These are phyloP conservation scores for Tachuris rubrigastra DNA, from an alignment of 2,113 vertebrate genomes.

Conservation along the genomic window DNA sequence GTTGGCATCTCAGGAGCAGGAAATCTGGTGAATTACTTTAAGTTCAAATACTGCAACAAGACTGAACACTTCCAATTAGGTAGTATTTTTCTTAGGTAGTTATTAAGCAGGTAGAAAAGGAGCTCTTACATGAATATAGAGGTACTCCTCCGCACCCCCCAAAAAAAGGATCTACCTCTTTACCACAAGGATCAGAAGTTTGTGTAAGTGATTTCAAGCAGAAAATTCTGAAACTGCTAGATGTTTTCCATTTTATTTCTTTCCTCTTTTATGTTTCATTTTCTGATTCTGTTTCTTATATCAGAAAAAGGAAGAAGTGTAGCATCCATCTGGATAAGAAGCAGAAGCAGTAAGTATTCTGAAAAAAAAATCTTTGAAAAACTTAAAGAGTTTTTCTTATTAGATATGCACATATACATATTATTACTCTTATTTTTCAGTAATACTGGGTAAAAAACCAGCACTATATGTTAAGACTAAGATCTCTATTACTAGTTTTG, in stretches of 20 bases:
- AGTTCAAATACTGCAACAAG: neutral
- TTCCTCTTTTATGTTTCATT: neutral
- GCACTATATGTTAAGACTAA: neutral
- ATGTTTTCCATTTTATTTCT: neutral
- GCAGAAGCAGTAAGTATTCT: neutral
- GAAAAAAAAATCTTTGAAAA: neutral
- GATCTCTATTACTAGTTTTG: neutral
- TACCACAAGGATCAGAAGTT: neutral
- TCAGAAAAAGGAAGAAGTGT: neutral
- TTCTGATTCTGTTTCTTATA: neutral
- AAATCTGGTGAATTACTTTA: neutral
- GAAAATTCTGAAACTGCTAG: neutral
- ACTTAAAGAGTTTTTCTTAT: neutral
- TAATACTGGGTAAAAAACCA: neutral
- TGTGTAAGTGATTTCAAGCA: neutral
- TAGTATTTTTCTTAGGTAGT: neutral
- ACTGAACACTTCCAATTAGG: neutral
- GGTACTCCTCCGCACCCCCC: neutral
- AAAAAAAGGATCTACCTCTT: neutral
- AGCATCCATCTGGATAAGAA: neutral
- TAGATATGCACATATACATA: neutral
- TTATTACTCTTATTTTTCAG: neutral
- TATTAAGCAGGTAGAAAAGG: neutral
- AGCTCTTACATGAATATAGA: neutral
- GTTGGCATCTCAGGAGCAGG: neutral